A percentile compares a stretch with the other conserved stretches of the same genome.
Evolutionary conservation across 2,888 invertebrate species (phyloP).

Genomic region (Branchipolynoe longqiensis): DNA sequence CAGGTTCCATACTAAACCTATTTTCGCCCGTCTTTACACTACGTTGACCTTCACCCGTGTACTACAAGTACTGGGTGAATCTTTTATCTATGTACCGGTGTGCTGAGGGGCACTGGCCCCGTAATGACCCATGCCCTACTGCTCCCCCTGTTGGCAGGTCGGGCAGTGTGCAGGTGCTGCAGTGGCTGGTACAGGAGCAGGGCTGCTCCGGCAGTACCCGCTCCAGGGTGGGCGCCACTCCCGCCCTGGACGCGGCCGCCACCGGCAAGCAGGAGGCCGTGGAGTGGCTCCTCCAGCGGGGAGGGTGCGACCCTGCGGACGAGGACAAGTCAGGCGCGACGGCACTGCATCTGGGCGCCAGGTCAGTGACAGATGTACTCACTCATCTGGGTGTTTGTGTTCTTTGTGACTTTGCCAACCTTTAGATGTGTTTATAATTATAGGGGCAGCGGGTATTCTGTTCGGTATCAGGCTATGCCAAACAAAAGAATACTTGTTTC

Average conservation of each 20-base stretch:
- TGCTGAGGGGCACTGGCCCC: slow-evolving; percentile 10
- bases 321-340: slow-evolving; percentile 80
- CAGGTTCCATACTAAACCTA: too few species aligned
- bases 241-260: slow-evolving; percentile 82
- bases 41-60: too few species aligned
- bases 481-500: too few species aligned
- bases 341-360: slow-evolving; percentile 80
- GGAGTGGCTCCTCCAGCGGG: slow-evolving; percentile 77
- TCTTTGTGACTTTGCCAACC: too few species aligned
- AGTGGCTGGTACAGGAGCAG: slow-evolving; percentile 7
- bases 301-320: slow-evolving; percentile 74
- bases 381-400: not conserved
- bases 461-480: too few species aligned
- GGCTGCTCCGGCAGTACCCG: slow-evolving; percentile 63
- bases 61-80: too few species aligned
- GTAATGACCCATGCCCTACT: too few species aligned
- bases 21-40: too few species aligned
- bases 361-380: slow-evolving; percentile 61
- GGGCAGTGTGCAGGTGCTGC: slow-evolving; percentile 39
- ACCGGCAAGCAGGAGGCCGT: slow-evolving; percentile 79
- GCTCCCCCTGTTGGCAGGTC: slow-evolving; percentile 40
- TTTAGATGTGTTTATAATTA: too few species aligned
- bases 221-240: slow-evolving; percentile 78
- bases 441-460: too few species aligned
- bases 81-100: too few species aligned